phyloP scores from a whole-genome alignment of 2,888 invertebrate species.

The Pheosia gnoma region DNA sequence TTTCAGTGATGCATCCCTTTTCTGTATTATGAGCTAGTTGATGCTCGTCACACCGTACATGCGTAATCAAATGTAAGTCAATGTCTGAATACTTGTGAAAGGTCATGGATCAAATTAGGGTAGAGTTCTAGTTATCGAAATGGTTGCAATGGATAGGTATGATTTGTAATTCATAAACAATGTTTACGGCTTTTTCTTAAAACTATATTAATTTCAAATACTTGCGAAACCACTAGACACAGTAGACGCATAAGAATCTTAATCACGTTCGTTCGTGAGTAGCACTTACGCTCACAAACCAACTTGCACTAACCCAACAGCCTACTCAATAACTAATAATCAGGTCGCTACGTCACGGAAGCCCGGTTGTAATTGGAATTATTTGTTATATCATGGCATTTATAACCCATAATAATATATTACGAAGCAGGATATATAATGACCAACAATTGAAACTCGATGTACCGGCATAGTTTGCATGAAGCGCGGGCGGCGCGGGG shows the following conservation, averaged over 20 bases:
- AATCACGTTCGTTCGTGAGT: neutral
- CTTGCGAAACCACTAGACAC: neutral
- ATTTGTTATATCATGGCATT: slow-evolving; percentile 48
- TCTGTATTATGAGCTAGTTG: too few species aligned
- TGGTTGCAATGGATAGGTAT: too few species aligned
- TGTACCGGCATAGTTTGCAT: slow-evolving; percentile 54
- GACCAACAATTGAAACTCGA: slow-evolving; percentile 64
- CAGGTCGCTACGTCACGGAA: slow-evolving; percentile 42
- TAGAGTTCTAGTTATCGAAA: too few species aligned
- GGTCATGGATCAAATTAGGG: too few species aligned
- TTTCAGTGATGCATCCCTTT: too few species aligned
- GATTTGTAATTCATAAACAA: too few species aligned
- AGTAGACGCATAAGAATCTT: neutral
- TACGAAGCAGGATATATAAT: slow-evolving; percentile 65
- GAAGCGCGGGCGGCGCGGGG: slow-evolving; percentile 51
- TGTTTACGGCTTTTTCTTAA: too few species aligned
- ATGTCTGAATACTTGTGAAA: too few species aligned
- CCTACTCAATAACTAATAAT: slow-evolving; percentile 20
- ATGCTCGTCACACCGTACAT: too few species aligned
- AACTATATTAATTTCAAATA: too few species aligned
- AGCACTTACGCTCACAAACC: slow-evolving; percentile 6
- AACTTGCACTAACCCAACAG: slow-evolving; percentile 15
- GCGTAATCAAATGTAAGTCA: too few species aligned
- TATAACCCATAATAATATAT: slow-evolving; percentile 50
- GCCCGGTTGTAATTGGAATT: slow-evolving; percentile 43